Conservation (phyloP, 2,113 vertebrate genomes). For the Pelecanoides urinatrix region DNA sequence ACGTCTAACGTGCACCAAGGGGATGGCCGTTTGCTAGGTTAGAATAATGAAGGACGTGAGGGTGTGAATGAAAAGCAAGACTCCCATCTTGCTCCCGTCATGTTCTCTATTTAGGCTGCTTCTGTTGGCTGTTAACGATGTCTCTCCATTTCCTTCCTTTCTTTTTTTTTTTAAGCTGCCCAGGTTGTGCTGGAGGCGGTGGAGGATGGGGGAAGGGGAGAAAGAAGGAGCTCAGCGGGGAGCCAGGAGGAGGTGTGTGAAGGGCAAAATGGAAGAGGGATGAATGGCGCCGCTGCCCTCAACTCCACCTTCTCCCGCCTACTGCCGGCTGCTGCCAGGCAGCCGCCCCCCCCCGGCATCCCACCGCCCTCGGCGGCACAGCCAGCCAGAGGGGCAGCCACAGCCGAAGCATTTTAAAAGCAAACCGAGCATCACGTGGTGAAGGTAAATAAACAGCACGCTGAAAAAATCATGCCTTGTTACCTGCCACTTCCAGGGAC, state of each 20-base stretch:
- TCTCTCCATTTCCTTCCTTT: not conserved
- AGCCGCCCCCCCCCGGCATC: not conserved
- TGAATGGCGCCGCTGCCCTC: not conserved
- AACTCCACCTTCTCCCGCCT: not conserved
- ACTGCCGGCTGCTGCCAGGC: not conserved
- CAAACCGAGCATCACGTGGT: not conserved
- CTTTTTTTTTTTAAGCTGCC: not conserved
- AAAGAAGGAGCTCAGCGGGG: not conserved
- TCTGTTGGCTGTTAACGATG: not conserved
- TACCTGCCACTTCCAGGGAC: slow-evolving; percentile 1
- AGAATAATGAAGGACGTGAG: rapidly evolving
- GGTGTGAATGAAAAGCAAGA: not conserved
- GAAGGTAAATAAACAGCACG: not conserved
- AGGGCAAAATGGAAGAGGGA: not conserved
- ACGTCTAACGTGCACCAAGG: not conserved
- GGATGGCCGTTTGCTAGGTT: not conserved
- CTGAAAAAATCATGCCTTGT: not conserved
- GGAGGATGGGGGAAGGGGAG: not conserved
- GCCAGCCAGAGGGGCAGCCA: not conserved
- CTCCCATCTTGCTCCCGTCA: not conserved
- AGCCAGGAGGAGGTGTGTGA: not conserved
- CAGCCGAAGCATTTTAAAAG: not conserved
- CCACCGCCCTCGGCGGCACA: not conserved
- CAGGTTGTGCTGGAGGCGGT: not conserved
- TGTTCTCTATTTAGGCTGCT: not conserved